Evolutionary conservation across 2,113 vertebrate species (phyloP).

Genomic region (Pelobates fuscus): DNA sequence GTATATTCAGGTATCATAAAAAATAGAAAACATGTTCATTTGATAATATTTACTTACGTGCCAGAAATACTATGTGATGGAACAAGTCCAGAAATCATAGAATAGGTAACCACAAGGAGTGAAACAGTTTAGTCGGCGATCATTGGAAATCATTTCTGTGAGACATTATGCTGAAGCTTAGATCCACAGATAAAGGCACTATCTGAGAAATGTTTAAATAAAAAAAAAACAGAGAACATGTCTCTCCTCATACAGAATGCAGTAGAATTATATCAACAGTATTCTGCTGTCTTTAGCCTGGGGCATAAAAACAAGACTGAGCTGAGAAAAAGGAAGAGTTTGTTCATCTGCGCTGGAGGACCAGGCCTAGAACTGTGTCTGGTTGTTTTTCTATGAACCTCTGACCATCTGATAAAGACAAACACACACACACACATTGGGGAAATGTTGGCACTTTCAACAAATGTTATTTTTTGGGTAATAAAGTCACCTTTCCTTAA

Average conservation of each 20-base stretch:
- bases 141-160: too few relatives aligned
- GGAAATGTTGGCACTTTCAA: constrained; percentile 19
- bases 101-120: too few relatives aligned
- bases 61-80: too few relatives aligned
- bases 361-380: constrained; percentile 23
- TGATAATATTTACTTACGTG: too few relatives aligned
- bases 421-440: not conserved
- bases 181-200: too few relatives aligned
- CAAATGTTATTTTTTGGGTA: constrained; percentile 56
- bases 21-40: too few relatives aligned
- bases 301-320: constrained; percentile 39
- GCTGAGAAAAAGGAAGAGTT: not conserved
- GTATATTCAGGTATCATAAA: too few relatives aligned
- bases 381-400: constrained; percentile 49
- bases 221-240: not conserved
- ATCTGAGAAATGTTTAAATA: too few relatives aligned
- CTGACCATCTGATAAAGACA: constrained; percentile 53
- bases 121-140: too few relatives aligned
- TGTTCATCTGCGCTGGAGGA: constrained; percentile 1
- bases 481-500: constrained; percentile 53
- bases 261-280: constrained; percentile 29
- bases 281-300: constrained; percentile 36
- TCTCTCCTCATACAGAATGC: constrained; percentile 12
- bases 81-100: too few relatives aligned
- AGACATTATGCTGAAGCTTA: too few relatives aligned